Evolutionary conservation across 2,888 invertebrate species (phyloP).

Genomic region (Ischnura elegans): DNA sequence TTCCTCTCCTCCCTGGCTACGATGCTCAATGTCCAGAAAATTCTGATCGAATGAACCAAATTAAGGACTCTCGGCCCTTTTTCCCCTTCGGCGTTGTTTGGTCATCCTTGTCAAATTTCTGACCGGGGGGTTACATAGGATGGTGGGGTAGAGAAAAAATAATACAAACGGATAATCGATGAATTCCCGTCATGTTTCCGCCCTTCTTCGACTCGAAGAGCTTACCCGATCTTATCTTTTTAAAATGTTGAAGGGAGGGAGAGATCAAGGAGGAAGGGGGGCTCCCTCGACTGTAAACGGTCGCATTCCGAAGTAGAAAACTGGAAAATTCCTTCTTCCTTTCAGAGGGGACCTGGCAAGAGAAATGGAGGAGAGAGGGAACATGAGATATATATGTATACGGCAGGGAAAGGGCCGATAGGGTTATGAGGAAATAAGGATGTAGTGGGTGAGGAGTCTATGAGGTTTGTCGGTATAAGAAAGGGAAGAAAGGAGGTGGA

Average conservation of each 20-base stretch:
- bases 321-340: slow-evolving; percentile 2
- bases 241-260: slow-evolving; percentile 1
- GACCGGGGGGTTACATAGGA: background rate
- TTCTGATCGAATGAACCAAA: background rate
- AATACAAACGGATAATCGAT: slow-evolving; percentile 33
- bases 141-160: no score
- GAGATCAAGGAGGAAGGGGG: no score
- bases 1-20: background rate
- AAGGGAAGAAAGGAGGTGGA: background rate
- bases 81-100: background rate
- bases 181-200: slow-evolving; percentile 15
- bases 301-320: background rate
- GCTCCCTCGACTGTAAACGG: background rate
- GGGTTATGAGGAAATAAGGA: background rate
- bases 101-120: slow-evolving; percentile 27
- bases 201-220: background rate
- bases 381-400: background rate
- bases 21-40: background rate
- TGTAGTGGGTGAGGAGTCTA: no score
- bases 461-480: background rate
- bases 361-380: background rate
- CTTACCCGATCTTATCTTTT: background rate
- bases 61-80: background rate
- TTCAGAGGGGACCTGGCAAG: background rate
- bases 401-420: background rate